Conservation (phyloP, 2,888 invertebrate species). For the Bursaphelenchus okinawaensis region DNA sequence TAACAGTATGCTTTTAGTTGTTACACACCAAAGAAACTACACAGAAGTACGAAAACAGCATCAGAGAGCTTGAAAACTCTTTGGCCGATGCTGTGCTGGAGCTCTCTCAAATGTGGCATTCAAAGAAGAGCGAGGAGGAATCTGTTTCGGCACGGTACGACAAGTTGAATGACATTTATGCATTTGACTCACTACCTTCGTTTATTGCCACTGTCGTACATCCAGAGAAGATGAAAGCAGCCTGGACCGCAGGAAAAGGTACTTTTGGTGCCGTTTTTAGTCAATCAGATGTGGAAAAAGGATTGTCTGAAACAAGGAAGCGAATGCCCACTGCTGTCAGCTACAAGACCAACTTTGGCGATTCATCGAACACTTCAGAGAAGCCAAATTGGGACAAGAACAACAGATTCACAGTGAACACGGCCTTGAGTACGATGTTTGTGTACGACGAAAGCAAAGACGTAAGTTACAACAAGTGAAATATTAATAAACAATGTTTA, state of each 20-base stretch:
- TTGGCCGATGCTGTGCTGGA: conserved; percentile 1
- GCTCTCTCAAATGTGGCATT: conserved; percentile 11
- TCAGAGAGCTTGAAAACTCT: conserved; percentile 1
- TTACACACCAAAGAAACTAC: not conserved
- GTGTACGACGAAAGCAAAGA: not conserved
- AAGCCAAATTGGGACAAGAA: not conserved
- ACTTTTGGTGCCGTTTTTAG: not conserved
- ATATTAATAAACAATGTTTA: not conserved
- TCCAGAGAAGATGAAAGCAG: not conserved
- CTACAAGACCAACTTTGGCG: not conserved
- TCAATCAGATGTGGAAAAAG: not conserved
- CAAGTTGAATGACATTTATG: conserved; percentile 7
- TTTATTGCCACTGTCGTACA: not conserved
- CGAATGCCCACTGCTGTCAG: not conserved
- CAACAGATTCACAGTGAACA: not conserved
- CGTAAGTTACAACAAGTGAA: not conserved
- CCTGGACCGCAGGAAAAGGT: not conserved
- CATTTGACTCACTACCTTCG: conserved; percentile 1
- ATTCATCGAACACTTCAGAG: too few species aligned
- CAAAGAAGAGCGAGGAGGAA: conserved; percentile 6
- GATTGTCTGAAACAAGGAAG: not conserved
- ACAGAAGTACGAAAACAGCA: not conserved
- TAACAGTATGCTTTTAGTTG: not conserved
- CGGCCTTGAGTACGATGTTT: not conserved
- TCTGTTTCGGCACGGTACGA: not conserved